Evolutionary conservation across 1,140 invertebrate genomes (phyloP).

Genomic region (Bombus confusus): DNA sequence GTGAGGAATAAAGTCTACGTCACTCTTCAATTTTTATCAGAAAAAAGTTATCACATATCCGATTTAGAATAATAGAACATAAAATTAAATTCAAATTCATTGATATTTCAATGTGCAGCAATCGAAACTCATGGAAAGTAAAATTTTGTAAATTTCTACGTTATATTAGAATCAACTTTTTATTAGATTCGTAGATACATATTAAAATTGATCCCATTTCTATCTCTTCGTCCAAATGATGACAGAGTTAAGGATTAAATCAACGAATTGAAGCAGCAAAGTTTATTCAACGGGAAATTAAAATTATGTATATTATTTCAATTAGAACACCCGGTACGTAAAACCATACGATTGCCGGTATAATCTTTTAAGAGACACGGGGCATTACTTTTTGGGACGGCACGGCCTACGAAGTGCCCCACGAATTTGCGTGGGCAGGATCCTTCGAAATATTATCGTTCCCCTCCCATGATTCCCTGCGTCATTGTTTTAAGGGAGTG

Average conservation of each 20-base stretch:
- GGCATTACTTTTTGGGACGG: conserved; percentile 66
- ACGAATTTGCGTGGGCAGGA: conserved; percentile 56
- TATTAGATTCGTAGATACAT: too few relatives aligned
- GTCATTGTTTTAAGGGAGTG: conserved; percentile 70
- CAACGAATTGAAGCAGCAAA: too few relatives aligned
- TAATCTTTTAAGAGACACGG: conserved; percentile 65
- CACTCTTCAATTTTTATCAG: neutral
- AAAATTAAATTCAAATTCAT: neutral
- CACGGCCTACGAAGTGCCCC: conserved; percentile 33
- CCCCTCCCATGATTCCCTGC: conserved; percentile 46
- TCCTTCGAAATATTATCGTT: conserved; percentile 69
- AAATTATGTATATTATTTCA: neutral
- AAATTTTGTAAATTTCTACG: too few relatives aligned
- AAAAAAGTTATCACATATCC: neutral
- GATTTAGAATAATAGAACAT: neutral
- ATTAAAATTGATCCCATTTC: too few relatives aligned
- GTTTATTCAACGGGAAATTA: neutral
- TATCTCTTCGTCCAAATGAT: too few relatives aligned
- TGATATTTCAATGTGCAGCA: too few relatives aligned
- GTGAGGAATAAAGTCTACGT: neutral
- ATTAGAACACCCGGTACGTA: conserved; percentile 52
- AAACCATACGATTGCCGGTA: conserved; percentile 51
- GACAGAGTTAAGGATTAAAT: too few relatives aligned
- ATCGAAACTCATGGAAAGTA: too few relatives aligned
- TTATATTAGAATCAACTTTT: too few relatives aligned